Conservation (phyloP, 1,140 invertebrate genomes). For the Papilio aristodemus region DNA sequence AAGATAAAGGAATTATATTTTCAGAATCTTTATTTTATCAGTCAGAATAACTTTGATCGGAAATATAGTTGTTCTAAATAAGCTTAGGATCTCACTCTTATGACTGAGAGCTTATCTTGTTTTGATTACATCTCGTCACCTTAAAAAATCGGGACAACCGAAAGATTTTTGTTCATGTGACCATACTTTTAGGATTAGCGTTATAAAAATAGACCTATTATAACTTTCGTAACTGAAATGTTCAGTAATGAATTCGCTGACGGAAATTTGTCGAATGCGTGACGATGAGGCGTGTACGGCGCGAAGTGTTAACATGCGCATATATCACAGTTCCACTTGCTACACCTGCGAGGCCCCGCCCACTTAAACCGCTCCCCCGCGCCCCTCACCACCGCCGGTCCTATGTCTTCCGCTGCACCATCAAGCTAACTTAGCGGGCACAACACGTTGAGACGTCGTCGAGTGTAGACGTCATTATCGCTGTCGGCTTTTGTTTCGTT, state of each 20-base stretch:
- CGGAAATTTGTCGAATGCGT: constrained; percentile 51
- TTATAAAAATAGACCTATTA: neutral
- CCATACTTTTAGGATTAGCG: neutral
- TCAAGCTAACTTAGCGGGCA: constrained; percentile 56
- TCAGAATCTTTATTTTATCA: no score
- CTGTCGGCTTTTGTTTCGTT: constrained; percentile 37
- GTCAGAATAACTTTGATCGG: no score
- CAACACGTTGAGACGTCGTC: constrained; percentile 61
- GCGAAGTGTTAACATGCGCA: constrained; percentile 67
- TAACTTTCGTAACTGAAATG: neutral
- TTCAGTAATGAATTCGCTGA: constrained; percentile 42
- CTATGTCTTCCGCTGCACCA: constrained; percentile 54
- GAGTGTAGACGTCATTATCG: constrained; percentile 46
- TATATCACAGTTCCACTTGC: constrained; percentile 67
- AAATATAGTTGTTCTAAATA: no score
- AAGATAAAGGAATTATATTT: no score
- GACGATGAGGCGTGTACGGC: constrained; percentile 71
- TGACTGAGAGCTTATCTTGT: no score
- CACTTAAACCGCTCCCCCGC: constrained; percentile 46
- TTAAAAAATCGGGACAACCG: no score
- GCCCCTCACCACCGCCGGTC: constrained; percentile 36
- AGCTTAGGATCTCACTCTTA: no score
- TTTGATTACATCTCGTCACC: no score
- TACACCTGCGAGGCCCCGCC: constrained; percentile 74
- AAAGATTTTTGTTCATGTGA: neutral